Evolutionary conservation across 2,888 invertebrate genomes (phyloP).

Genomic region (Chrysina gloriosa): DNA sequence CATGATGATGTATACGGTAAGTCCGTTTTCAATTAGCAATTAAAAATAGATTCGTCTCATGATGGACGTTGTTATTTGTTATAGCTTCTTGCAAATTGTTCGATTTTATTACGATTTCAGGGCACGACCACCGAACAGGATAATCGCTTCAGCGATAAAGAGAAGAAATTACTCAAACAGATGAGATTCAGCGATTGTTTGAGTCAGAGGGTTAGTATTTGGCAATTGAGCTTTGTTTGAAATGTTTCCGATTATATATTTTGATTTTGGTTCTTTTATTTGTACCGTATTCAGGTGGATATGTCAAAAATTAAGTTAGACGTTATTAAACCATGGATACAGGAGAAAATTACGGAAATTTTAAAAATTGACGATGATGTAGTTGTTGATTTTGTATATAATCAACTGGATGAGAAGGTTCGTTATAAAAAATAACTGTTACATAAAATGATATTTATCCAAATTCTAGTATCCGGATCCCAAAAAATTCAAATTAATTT

Average conservation of each 20-base stretch:
- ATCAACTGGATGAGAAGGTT: conserved; percentile 96
- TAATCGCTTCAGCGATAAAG: conserved; percentile 99
- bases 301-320: conserved; percentile 98
- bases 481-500: conserved; percentile 99
- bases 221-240: neutral
- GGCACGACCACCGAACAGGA: conserved; percentile 99
- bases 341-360: conserved; percentile 94
- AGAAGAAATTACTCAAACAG: conserved; percentile 97
- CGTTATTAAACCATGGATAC: conserved; percentile 99
- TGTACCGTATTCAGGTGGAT: conserved; percentile 77
- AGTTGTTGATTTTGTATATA: conserved; percentile 98
- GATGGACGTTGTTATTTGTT: neutral
- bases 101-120: too few relatives aligned
- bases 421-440: conserved; percentile 41
- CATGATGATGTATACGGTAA: conserved; percentile 62
- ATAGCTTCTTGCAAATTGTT: neutral
- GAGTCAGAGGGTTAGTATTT: conserved; percentile 81
- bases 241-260: conserved; percentile 11
- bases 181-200: conserved; percentile 98
- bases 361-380: conserved; percentile 99
- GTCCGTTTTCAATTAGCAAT: conserved; percentile 41
- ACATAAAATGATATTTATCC: conserved; percentile 16
- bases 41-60: conserved; percentile 39
- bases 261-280: conserved; percentile 16
- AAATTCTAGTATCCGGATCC: conserved; percentile 91